Percentiles rank a stretch among this genome's conserved stretches.
These are phyloP conservation scores for Aspidapion aeneum DNA, from an alignment of 2,888 invertebrate species.

Conservation along the genomic window DNA sequence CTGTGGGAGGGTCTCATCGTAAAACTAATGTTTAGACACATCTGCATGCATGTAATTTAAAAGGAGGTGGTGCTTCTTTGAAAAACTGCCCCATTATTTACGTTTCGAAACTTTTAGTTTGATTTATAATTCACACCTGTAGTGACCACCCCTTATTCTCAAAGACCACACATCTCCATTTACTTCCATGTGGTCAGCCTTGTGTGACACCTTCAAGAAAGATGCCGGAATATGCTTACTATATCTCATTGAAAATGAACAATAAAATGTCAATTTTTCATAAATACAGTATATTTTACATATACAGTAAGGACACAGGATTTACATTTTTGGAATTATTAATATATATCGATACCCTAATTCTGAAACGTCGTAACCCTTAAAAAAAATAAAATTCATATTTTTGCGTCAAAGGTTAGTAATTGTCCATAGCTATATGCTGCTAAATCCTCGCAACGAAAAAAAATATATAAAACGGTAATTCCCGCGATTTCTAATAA, in stretches of 20 bases:
- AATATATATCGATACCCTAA: no score
- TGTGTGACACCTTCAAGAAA: background rate
- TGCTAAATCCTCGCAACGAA: no score
- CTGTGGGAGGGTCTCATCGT: background rate
- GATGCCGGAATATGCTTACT: background rate
- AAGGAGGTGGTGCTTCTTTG: no score
- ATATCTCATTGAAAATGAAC: background rate
- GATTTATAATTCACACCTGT: background rate
- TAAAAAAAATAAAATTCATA: no score
- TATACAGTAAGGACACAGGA: no score
- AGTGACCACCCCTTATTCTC: background rate
- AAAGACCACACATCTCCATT: background rate
- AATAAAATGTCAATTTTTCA: background rate
- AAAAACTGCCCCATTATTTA: background rate
- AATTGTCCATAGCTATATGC: no score
- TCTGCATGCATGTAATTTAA: background rate
- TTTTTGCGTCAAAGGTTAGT: no score
- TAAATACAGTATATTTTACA: no score
- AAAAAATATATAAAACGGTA: no score
- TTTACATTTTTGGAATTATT: no score
- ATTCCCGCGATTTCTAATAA: no score
- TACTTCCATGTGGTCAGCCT: background rate
- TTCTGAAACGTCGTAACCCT: no score
- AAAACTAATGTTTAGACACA: background rate
- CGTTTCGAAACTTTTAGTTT: background rate